Base-by-base conservation (phyloP, 2,888 invertebrate genomes). In the Ormyrus rosae region DNA sequence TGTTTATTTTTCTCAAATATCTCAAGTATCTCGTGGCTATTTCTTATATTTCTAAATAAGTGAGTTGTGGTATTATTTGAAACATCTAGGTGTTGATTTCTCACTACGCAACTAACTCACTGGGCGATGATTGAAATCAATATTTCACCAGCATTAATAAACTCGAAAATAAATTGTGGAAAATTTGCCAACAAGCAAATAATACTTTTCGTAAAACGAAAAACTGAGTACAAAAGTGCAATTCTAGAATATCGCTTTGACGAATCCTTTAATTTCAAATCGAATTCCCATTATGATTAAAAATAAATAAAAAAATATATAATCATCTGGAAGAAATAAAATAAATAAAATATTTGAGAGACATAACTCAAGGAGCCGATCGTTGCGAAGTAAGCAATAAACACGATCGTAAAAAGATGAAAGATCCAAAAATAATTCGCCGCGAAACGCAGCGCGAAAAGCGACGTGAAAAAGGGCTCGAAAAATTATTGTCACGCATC, bases 1-100 rank as follows among this genome's bases (percentile, higher is more conserved):
- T 69, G 79, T 82, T 69, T 77, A 56, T 79, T 77, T 72, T 69
- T 64, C 51, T 79, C 79, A 56, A 65, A 82, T n/a, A n/a, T n/a
- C n/a, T 69, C 60, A 11, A 8, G 50, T 46, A 19, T 13, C 45
- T 19, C 10, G 48, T 4, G 19, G 53, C 3, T 64, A 8, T 34
- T 34, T 34, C 34, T 34, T 34, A 34, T 51, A 77, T 70, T 70
- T 64, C 11, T 61, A 70, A 8, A 10, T 11, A 6, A 55, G 55
- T 50, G 55, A 48, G 51, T 60, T 5, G 56, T n/a, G 61, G n/a
- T 77, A 73, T 69, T 81, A 77, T 73, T 81, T 45, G 60, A 58
- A 11, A 58, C 34, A 73, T 65, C 19, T 61, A 55, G 6, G 56
- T 70, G 61, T 74, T 78, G 70, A 65, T 73, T 81, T 77, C 70